A percentile compares a stretch with the other conserved stretches of the same genome.
Evolutionary conservation across 2,113 vertebrate genomes (phyloP).

Genomic region (Gnathonemus longibarbis): DNA sequence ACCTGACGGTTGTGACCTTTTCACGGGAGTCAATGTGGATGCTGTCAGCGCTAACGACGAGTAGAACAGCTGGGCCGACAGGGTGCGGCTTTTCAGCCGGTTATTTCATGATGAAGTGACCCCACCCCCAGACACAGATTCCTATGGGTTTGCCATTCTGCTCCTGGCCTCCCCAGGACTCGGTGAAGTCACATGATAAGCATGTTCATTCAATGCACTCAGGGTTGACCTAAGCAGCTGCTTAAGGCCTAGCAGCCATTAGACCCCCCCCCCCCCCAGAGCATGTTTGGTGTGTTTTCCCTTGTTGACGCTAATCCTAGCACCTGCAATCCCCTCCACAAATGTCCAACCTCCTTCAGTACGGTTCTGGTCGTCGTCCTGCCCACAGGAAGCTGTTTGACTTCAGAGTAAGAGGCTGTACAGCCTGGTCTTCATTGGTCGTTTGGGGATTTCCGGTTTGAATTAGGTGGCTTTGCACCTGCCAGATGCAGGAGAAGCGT

Average conservation of each 20-base stretch:
- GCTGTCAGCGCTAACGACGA: conserved; percentile 26
- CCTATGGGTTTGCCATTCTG: background rate
- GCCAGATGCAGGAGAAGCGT: background rate
- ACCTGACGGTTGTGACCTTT: conserved; percentile 41
- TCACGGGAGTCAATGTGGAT: conserved; percentile 30
- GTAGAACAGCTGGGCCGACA: conserved; percentile 10
- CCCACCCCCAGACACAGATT: background rate
- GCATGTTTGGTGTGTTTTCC: background rate
- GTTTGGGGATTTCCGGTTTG: background rate
- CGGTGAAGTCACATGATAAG: background rate
- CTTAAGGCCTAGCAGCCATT: background rate
- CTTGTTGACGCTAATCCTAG: background rate
- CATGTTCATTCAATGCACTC: background rate
- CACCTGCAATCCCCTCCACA: background rate
- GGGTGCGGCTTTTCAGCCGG: background rate
- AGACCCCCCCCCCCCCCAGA: background rate
- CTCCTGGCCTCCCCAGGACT: background rate
- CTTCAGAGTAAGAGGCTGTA: background rate
- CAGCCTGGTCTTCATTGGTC: background rate
- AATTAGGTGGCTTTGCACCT: background rate
- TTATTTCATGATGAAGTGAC: background rate
- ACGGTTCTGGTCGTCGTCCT: background rate
- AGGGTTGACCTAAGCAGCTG: too few relatives aligned
- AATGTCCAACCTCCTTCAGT: background rate
- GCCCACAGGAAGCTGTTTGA: background rate